Conservation (phyloP, 2,797 vertebrate species). For the Onychomys leucogaster region DNA sequence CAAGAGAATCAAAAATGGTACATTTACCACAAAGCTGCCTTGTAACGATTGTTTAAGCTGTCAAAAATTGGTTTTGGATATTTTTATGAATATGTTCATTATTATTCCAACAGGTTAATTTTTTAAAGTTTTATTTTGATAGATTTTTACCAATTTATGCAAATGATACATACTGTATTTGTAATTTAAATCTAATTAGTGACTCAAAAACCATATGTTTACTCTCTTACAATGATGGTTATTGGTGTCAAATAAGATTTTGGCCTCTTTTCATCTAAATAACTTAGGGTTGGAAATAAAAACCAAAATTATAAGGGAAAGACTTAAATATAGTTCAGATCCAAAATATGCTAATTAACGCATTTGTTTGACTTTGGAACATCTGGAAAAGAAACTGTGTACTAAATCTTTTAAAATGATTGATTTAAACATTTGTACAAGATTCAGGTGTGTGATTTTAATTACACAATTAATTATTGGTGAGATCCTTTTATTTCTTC, state of each 20-base stretch:
- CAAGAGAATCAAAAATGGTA: not conserved
- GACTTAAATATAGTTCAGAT: constrained; percentile 57
- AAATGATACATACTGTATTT: constrained; percentile 13
- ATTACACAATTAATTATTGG: constrained; percentile 80
- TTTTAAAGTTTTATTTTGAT: constrained; percentile 38
- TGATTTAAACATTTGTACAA: constrained; percentile 78
- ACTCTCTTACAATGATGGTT: constrained; percentile 24
- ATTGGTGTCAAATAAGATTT: constrained; percentile 35
- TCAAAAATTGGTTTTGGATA: not conserved
- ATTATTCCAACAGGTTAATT: not conserved
- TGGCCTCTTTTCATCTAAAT: constrained; percentile 17
- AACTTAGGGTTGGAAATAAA: constrained; percentile 62
- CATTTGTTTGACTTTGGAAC: constrained; percentile 78
- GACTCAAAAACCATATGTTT: constrained; percentile 49
- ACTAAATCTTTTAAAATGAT: constrained; percentile 78
- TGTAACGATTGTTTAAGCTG: not conserved
- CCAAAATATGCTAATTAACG: constrained; percentile 71
- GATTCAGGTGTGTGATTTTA: constrained; percentile 80
- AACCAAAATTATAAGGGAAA: constrained; percentile 68
- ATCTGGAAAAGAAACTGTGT: constrained; percentile 71
- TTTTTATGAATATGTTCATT: constrained; percentile 42
- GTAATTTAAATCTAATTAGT: constrained; percentile 52
- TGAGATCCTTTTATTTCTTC: constrained; percentile 65
- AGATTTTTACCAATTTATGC: constrained; percentile 13
- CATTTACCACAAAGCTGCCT: not conserved